Conservation (phyloP, 2,888 invertebrate species). For the Acleris holmiana region DNA sequence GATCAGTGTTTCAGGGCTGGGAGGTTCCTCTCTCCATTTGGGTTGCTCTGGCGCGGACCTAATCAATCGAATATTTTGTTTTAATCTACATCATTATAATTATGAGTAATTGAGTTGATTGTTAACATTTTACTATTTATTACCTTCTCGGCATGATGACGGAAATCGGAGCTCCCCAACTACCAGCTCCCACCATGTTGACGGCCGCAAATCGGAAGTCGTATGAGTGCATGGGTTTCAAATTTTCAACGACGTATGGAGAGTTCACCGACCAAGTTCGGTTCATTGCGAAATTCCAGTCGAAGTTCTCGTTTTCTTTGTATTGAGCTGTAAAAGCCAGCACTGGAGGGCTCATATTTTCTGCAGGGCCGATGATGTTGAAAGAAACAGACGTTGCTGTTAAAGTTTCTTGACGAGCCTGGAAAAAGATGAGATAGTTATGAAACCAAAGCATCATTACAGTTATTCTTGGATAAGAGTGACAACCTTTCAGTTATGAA, state of each 20-base stretch:
- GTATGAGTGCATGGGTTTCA: conserved; percentile 91
- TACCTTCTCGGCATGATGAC: conserved; percentile 89
- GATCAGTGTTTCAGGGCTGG: conserved; percentile 73
- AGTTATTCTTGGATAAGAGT: too few species aligned
- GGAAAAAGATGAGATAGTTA: conserved; percentile 40
- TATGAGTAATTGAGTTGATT: background rate
- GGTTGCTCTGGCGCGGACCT: conserved; percentile 89
- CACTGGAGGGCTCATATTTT: conserved; percentile 90
- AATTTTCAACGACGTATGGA: conserved; percentile 91
- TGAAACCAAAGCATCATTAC: background rate
- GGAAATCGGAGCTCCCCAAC: conserved; percentile 87
- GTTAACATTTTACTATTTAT: conserved; percentile 7
- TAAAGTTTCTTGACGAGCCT: conserved; percentile 87
- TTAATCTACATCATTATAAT: conserved; percentile 1
- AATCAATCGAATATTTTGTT: conserved; percentile 17
- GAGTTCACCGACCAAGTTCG: conserved; percentile 92
- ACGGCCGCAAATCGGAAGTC: conserved; percentile 93
- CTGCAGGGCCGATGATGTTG: conserved; percentile 89
- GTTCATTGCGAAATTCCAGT: conserved; percentile 88
- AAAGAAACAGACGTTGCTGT: conserved; percentile 95
- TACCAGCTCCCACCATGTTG: conserved; percentile 92
- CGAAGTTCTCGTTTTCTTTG: conserved; percentile 86
- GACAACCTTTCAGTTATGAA: too few species aligned
- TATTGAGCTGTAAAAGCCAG: conserved; percentile 90
- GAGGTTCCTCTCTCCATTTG: conserved; percentile 72